A percentile compares a stretch with the other conserved stretches of the same genome.
These are phyloP conservation scores for Dascyllus trimaculatus DNA, from an alignment of 2,113 vertebrate species.

Conservation along the genomic window DNA sequence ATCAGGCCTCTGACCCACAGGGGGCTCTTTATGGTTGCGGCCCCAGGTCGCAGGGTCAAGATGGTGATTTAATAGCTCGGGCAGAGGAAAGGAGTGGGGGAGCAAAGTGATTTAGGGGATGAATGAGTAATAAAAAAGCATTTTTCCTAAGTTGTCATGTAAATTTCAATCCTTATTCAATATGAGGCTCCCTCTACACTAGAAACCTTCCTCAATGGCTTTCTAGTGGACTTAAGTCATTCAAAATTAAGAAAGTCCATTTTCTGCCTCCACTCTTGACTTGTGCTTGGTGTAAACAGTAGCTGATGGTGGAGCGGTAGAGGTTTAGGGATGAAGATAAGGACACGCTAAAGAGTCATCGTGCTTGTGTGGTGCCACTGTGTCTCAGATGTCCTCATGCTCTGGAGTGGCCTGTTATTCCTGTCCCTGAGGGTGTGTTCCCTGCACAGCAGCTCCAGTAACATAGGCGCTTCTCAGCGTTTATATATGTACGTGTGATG, in stretches of 20 bases:
- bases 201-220: conserved; percentile 63
- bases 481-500: conserved; percentile 37
- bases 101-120: conserved; percentile 83
- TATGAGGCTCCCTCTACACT: conserved; percentile 64
- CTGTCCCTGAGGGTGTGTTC: conserved; percentile 84
- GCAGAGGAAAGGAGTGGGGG: conserved; percentile 79
- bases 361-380: conserved; percentile 74
- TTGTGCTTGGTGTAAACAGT: conserved; percentile 69
- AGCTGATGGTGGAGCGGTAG: conserved; percentile 40
- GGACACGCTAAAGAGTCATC: conserved; percentile 71
- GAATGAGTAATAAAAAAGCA: conserved; percentile 87
- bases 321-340: conserved; percentile 69
- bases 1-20: conserved; percentile 85
- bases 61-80: conserved; percentile 87
- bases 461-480: conserved; percentile 54
- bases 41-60: conserved; percentile 86
- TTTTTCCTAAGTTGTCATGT: conserved; percentile 86
- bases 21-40: conserved; percentile 86
- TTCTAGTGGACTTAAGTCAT: conserved; percentile 73
- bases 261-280: conserved; percentile 70
- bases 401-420: conserved; percentile 86
- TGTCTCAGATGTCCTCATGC: conserved; percentile 75
- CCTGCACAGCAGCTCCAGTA: conserved; percentile 56
- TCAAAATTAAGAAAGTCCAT: conserved; percentile 68
- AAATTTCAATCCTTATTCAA: conserved; percentile 74